These are phyloP conservation scores for Melierax canorus DNA, from an alignment of 2,113 vertebrate species.

Conservation along the genomic window DNA sequence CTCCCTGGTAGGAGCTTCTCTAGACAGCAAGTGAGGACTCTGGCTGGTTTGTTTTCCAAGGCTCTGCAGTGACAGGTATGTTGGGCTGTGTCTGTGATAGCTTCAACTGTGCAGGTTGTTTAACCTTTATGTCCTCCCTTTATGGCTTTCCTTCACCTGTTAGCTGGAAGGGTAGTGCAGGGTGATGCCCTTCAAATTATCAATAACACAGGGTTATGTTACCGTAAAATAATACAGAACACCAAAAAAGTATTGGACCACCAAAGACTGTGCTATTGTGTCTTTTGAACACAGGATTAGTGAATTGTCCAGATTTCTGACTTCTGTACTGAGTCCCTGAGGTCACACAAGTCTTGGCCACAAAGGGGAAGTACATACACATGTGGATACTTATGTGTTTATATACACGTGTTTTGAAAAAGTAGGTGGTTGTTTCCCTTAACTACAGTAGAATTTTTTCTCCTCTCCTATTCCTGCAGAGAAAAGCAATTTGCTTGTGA, in stretches of 20 bases:
- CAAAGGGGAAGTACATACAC: accelerated
- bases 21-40: accelerated
- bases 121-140: not conserved
- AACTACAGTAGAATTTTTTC: not conserved
- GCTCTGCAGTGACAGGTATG: not conserved
- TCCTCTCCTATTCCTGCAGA: not conserved
- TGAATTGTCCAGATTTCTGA: not conserved
- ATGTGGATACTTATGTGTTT: not conserved
- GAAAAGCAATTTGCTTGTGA: not conserved
- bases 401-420: accelerated
- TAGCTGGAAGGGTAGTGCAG: not conserved
- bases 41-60: not conserved
- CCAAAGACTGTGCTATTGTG: not conserved
- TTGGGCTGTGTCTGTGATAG: not conserved
- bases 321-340: not conserved
- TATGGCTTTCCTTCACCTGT: not conserved
- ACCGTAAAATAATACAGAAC: accelerated
- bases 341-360: not conserved
- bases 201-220: not conserved
- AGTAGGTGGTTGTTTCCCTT: not conserved
- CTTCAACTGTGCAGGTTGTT: not conserved
- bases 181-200: not conserved
- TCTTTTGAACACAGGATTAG: not conserved
- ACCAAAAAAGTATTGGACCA: not conserved
- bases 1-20: not conserved